phyloP scores from a whole-genome alignment of 2,888 invertebrate species.

The Panzeria rudis region DNA sequence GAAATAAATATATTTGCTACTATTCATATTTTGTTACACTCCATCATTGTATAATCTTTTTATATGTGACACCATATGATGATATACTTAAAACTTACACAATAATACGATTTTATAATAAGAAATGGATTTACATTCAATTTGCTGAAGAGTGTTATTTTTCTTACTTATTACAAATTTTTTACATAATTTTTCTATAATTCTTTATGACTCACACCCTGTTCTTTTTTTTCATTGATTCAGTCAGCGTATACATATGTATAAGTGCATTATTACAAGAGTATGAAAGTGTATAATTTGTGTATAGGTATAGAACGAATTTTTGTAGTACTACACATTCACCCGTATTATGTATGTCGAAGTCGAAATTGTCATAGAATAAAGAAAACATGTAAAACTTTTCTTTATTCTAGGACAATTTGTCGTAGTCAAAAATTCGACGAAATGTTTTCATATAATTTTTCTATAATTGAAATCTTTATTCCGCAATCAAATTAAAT shows the following conservation, averaged over 20 bases:
- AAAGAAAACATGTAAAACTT: too few relatives aligned
- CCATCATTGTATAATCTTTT: neutral
- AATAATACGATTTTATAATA: constrained; percentile 32
- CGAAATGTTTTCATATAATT: too few relatives aligned
- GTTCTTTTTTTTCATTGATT: neutral
- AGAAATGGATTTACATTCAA: constrained; percentile 9
- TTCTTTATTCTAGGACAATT: too few relatives aligned
- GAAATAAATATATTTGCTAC: neutral
- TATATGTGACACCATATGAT: too few relatives aligned
- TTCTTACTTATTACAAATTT: neutral
- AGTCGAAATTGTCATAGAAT: too few relatives aligned
- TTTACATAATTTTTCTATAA: constrained; percentile 52
- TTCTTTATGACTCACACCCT: constrained; percentile 41
- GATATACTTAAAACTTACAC: constrained; percentile 6
- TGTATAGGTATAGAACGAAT: too few relatives aligned
- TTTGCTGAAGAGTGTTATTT: neutral
- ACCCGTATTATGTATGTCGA: too few relatives aligned
- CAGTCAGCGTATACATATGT: neutral
- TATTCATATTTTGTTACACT: neutral
- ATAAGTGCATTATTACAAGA: neutral
- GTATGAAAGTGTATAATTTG: too few relatives aligned
- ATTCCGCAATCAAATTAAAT: neutral
- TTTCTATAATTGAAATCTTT: too few relatives aligned
- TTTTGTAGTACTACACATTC: too few relatives aligned
- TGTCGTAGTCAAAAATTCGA: too few relatives aligned